Evolutionary conservation across 2,113 vertebrate species (phyloP).

Genomic region (Oncorhynchus mykiss): DNA sequence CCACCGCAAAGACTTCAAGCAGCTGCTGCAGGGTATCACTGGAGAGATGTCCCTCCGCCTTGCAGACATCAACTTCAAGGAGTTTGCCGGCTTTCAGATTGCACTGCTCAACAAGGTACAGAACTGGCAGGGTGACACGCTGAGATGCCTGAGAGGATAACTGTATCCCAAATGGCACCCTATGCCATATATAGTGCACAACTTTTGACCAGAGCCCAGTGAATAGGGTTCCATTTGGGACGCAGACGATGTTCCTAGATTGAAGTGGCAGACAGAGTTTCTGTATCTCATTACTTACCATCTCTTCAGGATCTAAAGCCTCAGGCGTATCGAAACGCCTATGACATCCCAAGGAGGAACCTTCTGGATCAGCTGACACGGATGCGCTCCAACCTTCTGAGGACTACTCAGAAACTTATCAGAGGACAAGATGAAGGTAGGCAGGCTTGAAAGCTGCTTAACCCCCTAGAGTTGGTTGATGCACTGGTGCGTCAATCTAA

Average conservation of each 20-base stretch:
- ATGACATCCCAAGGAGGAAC: slow-evolving; percentile 94
- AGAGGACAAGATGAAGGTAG: slow-evolving; percentile 83
- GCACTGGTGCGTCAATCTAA: too few species aligned
- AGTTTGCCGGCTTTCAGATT: slow-evolving; percentile 94
- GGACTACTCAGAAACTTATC: slow-evolving; percentile 79
- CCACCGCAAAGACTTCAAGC: slow-evolving; percentile 87
- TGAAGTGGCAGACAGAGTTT: neutral
- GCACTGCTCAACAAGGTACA: slow-evolving; percentile 90
- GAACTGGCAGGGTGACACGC: neutral
- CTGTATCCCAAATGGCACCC: neutral
- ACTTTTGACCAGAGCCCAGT: too few species aligned
- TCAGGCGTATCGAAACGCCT: slow-evolving; percentile 93
- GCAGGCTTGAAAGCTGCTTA: too few species aligned
- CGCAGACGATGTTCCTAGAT: neutral
- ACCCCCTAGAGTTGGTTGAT: too few species aligned
- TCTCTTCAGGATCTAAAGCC: slow-evolving; percentile 87
- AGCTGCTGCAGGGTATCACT: slow-evolving; percentile 86
- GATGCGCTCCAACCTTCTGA: slow-evolving; percentile 95
- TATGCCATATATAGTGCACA: too few species aligned
- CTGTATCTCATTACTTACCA: neutral
- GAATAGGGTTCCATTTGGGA: slow-evolving; percentile 34
- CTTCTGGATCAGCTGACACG: slow-evolving; percentile 95
- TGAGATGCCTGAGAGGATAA: neutral
- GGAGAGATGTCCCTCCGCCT: slow-evolving; percentile 80
- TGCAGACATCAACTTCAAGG: slow-evolving; percentile 89